phyloP scores from a whole-genome alignment of 2,113 vertebrate species.

The Coturnix japonica region DNA sequence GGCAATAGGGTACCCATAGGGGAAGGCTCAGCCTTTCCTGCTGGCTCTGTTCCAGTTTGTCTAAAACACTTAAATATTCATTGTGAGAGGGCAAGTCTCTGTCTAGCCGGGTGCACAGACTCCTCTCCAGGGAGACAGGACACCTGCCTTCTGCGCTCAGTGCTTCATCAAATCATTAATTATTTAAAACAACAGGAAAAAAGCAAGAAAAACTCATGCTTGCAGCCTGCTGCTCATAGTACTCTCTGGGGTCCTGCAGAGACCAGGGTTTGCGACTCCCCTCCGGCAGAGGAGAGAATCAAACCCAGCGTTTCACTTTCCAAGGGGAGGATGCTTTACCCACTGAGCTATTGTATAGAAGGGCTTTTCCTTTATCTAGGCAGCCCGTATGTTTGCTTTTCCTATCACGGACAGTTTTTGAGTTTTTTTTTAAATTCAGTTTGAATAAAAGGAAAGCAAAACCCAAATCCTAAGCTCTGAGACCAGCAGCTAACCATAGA shows the following conservation, averaged over 20 bases:
- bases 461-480: not conserved
- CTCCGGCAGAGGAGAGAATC: constrained; percentile 43
- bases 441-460: constrained; percentile 28
- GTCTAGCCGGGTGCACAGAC: constrained; percentile 38
- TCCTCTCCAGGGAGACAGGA: constrained; percentile 45
- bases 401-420: not conserved
- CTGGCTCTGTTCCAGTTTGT: constrained; percentile 32
- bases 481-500: not conserved
- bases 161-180: constrained; percentile 61
- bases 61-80: constrained; percentile 69
- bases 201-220: constrained; percentile 27
- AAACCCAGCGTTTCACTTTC: not conserved
- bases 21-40: constrained; percentile 36
- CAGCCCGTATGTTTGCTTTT: constrained; percentile 54
- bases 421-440: not conserved
- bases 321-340: not conserved
- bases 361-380: constrained; percentile 16
- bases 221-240: not conserved
- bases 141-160: constrained; percentile 57
- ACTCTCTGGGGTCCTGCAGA: constrained; percentile 38
- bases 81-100: not conserved
- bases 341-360: not conserved
- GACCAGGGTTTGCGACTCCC: constrained; percentile 27
- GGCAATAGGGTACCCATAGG: constrained; percentile 4
- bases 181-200: constrained; percentile 69